Evolutionary conservation across 2,888 invertebrate genomes (phyloP), one percentile per base, ranked within the genome.

Genomic region (Prenolepis imparis): DNA sequence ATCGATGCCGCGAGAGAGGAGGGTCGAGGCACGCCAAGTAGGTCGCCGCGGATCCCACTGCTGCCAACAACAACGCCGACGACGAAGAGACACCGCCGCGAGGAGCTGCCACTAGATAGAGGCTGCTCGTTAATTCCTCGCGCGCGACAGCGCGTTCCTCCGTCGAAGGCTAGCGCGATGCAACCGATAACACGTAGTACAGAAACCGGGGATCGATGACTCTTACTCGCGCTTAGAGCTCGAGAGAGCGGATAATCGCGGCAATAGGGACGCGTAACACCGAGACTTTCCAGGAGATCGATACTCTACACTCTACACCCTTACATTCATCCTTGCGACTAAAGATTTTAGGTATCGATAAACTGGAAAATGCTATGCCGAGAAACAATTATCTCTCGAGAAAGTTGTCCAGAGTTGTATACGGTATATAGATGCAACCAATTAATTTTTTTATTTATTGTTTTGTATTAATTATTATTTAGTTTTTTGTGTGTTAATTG

Each of bases 21-120:
- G 94, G 94, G 94, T 94, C 94, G 94, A 94, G 93, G 94, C 91
- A 94, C 94, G 94, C 92, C 92, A 94, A 94, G 93, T 94, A 94
- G 94, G 94, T 94, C 94, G 92, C 86, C 88, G 93, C 90, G 91
- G 92, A 92, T 94, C 91, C 91, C 93, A 94, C 91, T 93, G 94
- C 94, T 94, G 93, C 94, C 93, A 94, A 94, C 92, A 77, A 77
- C 67, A 36, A 80, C 32, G 70, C 63, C 85, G 82, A 86, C 89
- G 84, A 84, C 24, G 24, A 24, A 28, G 28, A 3, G 1, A 32
- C 39, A 41, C 55, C 75, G 24, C 15, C n/a, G 55, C n/a, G 41
- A 78, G 12, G 57, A 80, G 72, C 82, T 73, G 67, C 57, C 74
- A 80, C 89, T 81, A 75, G 70, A 66, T 83, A 82, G 44, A 44